A percentile compares a stretch with the other conserved stretches of the same genome.
Evolutionary conservation across 2,888 invertebrate genomes (phyloP).

Genomic region (Euzophera pinguis): DNA sequence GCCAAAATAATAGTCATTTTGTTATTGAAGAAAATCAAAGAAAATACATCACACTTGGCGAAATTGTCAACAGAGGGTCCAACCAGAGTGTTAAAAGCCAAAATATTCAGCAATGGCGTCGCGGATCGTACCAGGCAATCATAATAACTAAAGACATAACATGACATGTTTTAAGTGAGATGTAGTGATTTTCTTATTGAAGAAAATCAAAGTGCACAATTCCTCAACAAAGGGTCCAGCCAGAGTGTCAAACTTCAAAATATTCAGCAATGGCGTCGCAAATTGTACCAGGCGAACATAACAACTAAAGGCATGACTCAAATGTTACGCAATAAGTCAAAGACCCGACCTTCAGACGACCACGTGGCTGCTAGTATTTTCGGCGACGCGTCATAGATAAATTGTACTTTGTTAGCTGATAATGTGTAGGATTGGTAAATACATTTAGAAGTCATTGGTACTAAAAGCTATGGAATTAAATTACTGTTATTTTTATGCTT

Average conservation of each 20-base stretch:
- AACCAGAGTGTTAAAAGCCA: no score
- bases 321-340: conserved; percentile 32
- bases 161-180: background rate
- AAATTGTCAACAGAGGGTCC: no score
- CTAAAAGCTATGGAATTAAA: background rate
- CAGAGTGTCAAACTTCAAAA: background rate
- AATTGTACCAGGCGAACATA: conserved; percentile 5
- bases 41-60: no score
- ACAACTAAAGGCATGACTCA: conserved; percentile 3
- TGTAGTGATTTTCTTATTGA: no score
- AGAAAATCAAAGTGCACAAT: no score
- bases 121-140: background rate
- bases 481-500: no score
- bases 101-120: background rate
- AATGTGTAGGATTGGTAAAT: background rate
- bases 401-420: background rate
- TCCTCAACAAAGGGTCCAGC: no score
- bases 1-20: no score
- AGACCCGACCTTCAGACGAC: conserved; percentile 40
- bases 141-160: background rate
- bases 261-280: background rate
- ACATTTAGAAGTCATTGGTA: background rate
- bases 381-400: conserved; percentile 14
- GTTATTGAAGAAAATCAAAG: background rate
- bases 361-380: conserved; percentile 16